Percentiles rank a stretch among this genome's conserved stretches.
These are phyloP conservation scores for Nematostella vectensis DNA, from an alignment of 92 coral and sea anemone genomes.

Conservation along the genomic window DNA sequence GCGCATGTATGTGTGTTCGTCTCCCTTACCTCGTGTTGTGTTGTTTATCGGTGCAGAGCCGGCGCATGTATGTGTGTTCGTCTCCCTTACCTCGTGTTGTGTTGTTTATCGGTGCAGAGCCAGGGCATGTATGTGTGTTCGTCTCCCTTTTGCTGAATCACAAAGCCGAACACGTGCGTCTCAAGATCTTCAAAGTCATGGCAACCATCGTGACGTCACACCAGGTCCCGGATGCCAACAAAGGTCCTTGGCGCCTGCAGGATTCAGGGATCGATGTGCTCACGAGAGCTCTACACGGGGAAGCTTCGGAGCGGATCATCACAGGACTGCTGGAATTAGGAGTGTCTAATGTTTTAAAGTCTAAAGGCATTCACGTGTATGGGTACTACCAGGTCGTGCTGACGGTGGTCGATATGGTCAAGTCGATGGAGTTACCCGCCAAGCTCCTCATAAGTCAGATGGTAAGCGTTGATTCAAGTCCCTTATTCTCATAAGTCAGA, in stretches of 20 bases:
- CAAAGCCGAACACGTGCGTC: constrained; percentile 44
- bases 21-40: no score
- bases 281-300: constrained; percentile 44
- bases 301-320: constrained; percentile 53
- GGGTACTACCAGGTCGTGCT: constrained; percentile 80
- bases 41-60: no score
- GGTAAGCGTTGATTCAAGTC: no score
- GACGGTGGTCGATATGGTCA: constrained; percentile 74
- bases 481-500: no score
- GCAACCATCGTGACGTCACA: constrained; percentile 50
- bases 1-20: no score
- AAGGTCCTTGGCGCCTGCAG: constrained; percentile 58
- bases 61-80: no score
- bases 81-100: no score
- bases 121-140: constrained; percentile 56
- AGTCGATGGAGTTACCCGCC: constrained; percentile 36
- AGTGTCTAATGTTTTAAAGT: constrained; percentile 52
- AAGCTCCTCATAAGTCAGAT: constrained; percentile 52
- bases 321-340: constrained; percentile 52
- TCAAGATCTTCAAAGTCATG: constrained; percentile 58
- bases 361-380: constrained; percentile 68
- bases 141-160: constrained; percentile 52
- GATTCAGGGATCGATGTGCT: constrained; percentile 65
- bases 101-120: constrained; percentile 40
- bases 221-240: constrained; percentile 61